phyloP scores from a whole-genome alignment of 2,113 vertebrate genomes.

The Marmota monax region DNA sequence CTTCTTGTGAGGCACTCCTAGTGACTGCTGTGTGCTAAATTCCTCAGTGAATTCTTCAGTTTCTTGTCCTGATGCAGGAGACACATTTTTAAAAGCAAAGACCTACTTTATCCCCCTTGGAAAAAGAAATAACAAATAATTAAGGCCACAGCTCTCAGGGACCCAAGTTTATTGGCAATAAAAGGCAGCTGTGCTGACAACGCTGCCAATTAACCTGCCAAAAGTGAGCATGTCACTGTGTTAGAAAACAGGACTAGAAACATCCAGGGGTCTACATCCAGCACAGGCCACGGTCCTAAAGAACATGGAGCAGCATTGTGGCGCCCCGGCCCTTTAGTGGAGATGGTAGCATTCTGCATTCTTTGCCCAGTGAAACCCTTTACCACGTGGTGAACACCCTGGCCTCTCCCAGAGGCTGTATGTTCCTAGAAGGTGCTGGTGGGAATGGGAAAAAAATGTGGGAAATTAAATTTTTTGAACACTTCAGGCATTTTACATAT shows the following conservation, averaged over 20 bases:
- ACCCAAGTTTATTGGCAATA: slow-evolving; percentile 76
- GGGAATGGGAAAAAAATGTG: neutral
- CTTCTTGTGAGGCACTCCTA: neutral
- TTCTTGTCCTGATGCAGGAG: neutral
- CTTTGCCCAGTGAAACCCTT: neutral
- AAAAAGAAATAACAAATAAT: slow-evolving; percentile 72
- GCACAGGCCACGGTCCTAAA: neutral
- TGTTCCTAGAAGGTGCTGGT: neutral
- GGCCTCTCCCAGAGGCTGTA: neutral
- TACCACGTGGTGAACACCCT: neutral
- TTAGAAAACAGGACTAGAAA: slow-evolving; percentile 47
- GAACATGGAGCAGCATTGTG: neutral
- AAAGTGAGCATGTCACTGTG: slow-evolving; percentile 56
- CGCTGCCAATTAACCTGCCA: slow-evolving; percentile 53
- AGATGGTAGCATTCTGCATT: neutral
- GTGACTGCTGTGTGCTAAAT: neutral
- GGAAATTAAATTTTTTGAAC: neutral
- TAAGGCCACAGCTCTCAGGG: slow-evolving; percentile 63
- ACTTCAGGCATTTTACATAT: neutral
- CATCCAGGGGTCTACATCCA: slow-evolving; percentile 49
- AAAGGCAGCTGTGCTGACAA: slow-evolving; percentile 76
- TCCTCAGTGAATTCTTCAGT: neutral
- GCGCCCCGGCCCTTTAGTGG: neutral
- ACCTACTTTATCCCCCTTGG: slow-evolving; percentile 12
- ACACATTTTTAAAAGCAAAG: slow-evolving; percentile 21